Percentiles rank a stretch among this genome's conserved stretches.
Evolutionary conservation across 30 jellyfish, hydroid and myxozoan species (phyloP).

Genomic region (Hydractinia symbiolongicarpus): DNA sequence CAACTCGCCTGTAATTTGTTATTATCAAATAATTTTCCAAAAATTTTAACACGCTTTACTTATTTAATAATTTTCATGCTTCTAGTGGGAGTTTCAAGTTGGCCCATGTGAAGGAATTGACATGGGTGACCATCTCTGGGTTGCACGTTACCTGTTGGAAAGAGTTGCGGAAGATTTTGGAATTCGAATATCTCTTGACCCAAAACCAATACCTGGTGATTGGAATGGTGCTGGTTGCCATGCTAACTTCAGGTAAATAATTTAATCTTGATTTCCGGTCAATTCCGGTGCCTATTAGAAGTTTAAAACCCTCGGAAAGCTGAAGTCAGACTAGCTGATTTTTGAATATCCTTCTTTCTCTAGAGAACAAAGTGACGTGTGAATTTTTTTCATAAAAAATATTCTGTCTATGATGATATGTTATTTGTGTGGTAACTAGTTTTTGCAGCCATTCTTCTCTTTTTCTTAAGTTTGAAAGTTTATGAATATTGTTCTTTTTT

Average conservation of each 20-base stretch:
- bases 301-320: no score
- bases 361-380: no score
- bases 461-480: no score
- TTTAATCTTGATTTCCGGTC: neutral
- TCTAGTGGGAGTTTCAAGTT: slow-evolving; percentile 96
- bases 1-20: neutral
- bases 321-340: no score
- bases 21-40: no score
- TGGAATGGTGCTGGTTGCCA: slow-evolving; percentile 99
- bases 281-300: no score
- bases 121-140: slow-evolving; percentile 98
- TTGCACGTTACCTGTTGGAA: slow-evolving; percentile 75
- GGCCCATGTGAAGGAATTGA: slow-evolving; percentile 99
- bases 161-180: slow-evolving; percentile 99
- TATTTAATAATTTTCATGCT: neutral
- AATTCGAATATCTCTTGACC: slow-evolving; percentile 75
- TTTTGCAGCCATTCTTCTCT: no score
- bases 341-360: neutral
- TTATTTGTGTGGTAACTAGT: no score
- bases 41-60: no score
- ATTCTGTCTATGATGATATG: no score
- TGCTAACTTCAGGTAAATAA: slow-evolving; percentile 69
- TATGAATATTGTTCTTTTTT: no score
- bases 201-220: slow-evolving; percentile 96
- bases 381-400: no score